phyloP scores from a whole-genome alignment of 2,113 vertebrate genomes.

The Meleagris gallopavo region DNA sequence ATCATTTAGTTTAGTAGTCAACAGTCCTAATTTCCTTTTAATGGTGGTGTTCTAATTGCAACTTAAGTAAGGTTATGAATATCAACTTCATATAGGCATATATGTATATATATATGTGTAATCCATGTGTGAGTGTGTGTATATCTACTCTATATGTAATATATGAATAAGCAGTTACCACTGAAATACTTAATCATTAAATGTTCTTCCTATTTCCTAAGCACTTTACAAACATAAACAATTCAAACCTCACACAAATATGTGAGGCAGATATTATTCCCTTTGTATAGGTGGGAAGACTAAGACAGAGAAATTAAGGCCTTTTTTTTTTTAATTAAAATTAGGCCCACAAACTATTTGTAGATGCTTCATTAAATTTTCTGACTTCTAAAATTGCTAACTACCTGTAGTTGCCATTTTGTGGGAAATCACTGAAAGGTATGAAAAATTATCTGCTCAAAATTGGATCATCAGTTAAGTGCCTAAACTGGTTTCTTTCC shows the following conservation, averaged over 20 bases:
- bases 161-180: slow-evolving; percentile 22
- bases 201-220: slow-evolving; percentile 55
- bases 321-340: slow-evolving; percentile 47
- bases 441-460: slow-evolving; percentile 35
- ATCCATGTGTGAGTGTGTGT: slow-evolving; percentile 39
- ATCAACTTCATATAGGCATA: slow-evolving; percentile 20
- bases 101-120: slow-evolving; percentile 30
- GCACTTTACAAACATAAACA: slow-evolving; percentile 46
- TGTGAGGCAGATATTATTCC: slow-evolving; percentile 41
- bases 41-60: slow-evolving; percentile 63
- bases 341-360: slow-evolving; percentile 20
- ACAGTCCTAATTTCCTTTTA: slow-evolving; percentile 66
- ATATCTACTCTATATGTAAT: slow-evolving; percentile 38
- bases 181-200: background rate
- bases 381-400: slow-evolving; percentile 50
- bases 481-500: slow-evolving; percentile 44
- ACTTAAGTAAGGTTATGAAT: slow-evolving; percentile 70
- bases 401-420: background rate
- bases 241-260: slow-evolving; percentile 44
- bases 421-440: slow-evolving; percentile 34
- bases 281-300: slow-evolving; percentile 39
- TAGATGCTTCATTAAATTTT: slow-evolving; percentile 48
- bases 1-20: slow-evolving; percentile 75
- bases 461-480: slow-evolving; percentile 51
- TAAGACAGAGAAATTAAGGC: slow-evolving; percentile 62